Evolutionary conservation across 2,797 vertebrate species (phyloP), one percentile per base, ranked within the genome.

Genomic region (Silurus aristotelis): DNA sequence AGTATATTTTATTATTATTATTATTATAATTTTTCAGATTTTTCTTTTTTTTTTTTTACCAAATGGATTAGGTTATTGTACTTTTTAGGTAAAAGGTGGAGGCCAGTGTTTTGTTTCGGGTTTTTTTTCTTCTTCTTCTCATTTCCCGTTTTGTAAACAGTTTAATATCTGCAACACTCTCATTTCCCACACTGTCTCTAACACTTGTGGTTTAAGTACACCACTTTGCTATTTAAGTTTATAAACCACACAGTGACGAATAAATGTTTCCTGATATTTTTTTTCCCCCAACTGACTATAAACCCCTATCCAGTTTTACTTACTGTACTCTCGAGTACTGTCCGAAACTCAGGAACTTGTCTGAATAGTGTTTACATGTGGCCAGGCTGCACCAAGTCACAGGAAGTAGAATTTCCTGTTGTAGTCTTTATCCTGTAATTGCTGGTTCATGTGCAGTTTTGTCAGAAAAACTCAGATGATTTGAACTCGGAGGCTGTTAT

Each of bases 401-500:
- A 85, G 80, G 80, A 85, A 85, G 61, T 27, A 61, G 67, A 86
- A 83, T 55, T 84, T 86, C 84, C 86, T 87, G 86, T 87, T 80
- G 7, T 64, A 64, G 60, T 20, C 43, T 80, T 19, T 80, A 38
- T 80, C 46, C 48, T 43, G 19, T 67, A 38, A 38, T 75, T 66
- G 38, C 48, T 20, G 61, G 25, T 68, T 85, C 75, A 63, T n/a
- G 3, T 14, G 15, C 52, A 48, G 2, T 38, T 83, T 70, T 61
- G 46, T 83, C 76, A 80, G 25, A 27, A 86, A 52, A 6, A 5
- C 46, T n/a, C 46, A n/a, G 56, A 13, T 66, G 1, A 9, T 48
- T 73, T 64, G 25, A 80, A 38, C 38, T 38, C 38, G 4, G 38
- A 38, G 38, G 38, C 38, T 38, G 38, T 38, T 38, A 38, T 38